Evolutionary conservation across 2,888 invertebrate species (phyloP), one percentile per base, ranked within the genome.

Genomic region (Cantharis flavilabris): DNA sequence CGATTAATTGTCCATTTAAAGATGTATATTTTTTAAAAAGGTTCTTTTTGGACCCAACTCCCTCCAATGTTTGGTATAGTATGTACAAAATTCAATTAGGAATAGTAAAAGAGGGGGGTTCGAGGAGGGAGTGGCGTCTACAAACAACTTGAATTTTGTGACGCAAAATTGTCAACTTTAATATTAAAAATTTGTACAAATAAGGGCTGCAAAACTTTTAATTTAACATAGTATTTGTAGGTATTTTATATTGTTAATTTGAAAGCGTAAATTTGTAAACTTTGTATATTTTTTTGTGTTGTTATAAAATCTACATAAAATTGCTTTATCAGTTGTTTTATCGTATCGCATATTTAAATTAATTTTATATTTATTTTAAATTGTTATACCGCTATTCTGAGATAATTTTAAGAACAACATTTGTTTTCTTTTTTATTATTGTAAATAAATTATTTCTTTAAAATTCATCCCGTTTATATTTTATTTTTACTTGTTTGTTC

Each of bases 371-470:
- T 77, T 77, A 77, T 77, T 77, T 75, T 23, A 76, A 75, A 67
- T 77, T 77, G 77, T 77, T 77, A 73, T 73, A 71, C 63, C 62
- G 62, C 71, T 75, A 70, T 70, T 77, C 72, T 72, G 49, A 72
- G 72, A 77, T 71, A 75, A 77, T 74, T 74, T 62, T 77, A 74
- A 76, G 64, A 73, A 70, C 69, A 72, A 67, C 67, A 75, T 30
- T 75, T 76, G 72, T 76, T 70, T 76, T 77, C 73, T 75, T 77
- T 75, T 77, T 75, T 77, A 75, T 77, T 75, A 70, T 77, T 77
- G 78, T 78, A 78, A 78, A 78, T 78, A 78, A 78, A 78, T 78
- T 78, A 75, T 78, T 78, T 78, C 78, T 75, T 73, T 73, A 78
- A 75, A 75, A 65, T 30, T n/a, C 30, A 49, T 7, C n/a, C 7